phyloP scores from a whole-genome alignment of 30 jellyfish, hydroid and myxozoan genomes.

The Calvadosia cruxmelitensis region DNA sequence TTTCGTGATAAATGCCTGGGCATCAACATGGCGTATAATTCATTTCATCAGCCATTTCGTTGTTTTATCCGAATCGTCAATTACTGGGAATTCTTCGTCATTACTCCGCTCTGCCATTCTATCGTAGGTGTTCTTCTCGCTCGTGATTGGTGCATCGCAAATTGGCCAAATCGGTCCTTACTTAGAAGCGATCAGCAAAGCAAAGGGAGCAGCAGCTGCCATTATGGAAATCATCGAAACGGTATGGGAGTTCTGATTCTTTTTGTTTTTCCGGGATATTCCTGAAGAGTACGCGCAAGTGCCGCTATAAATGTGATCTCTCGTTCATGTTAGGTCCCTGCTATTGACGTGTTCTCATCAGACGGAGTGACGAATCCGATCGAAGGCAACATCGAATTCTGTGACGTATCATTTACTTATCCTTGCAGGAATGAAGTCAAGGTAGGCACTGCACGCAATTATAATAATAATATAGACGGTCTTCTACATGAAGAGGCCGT shows the following conservation, averaged over 20 bases:
- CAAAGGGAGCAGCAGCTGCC: conserved; percentile 61
- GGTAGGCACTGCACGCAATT: too few species aligned
- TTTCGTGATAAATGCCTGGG: too few species aligned
- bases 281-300: too few species aligned
- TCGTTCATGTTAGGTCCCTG: not conserved
- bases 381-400: not conserved
- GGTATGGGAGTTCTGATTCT: too few species aligned
- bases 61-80: too few species aligned
- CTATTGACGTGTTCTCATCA: not conserved
- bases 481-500: too few species aligned
- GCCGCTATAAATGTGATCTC: too few species aligned
- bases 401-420: not conserved
- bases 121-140: conserved; percentile 55
- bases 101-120: not conserved
- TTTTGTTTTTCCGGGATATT: too few species aligned
- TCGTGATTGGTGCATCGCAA: conserved; percentile 64
- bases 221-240: conserved; percentile 29
- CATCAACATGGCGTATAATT: too few species aligned
- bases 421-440: not conserved
- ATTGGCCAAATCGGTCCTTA: conserved; percentile 81
- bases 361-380: not conserved
- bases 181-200: conserved; percentile 52
- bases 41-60: too few species aligned
- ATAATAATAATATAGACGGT: too few species aligned
- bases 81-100: too few species aligned